Percentiles rank a stretch among this genome's conserved stretches.
phyloP scores from a whole-genome alignment of 2,113 vertebrate species.

The Oreochromis aureus region DNA sequence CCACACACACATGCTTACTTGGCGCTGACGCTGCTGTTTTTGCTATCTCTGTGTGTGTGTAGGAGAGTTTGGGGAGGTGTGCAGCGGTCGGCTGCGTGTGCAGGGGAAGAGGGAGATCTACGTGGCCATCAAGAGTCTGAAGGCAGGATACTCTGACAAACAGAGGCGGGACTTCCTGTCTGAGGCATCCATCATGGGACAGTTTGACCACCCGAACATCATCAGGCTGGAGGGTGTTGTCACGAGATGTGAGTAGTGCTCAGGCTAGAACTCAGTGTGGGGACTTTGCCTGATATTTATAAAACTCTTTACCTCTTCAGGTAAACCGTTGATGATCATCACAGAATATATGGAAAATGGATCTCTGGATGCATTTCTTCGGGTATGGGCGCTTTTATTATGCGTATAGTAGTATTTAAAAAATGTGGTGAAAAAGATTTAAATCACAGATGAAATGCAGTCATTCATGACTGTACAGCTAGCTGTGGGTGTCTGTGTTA shows the following conservation, averaged over 20 bases:
- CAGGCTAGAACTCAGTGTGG: background rate
- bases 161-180: slow-evolving; percentile 75
- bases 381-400: slow-evolving; percentile 72
- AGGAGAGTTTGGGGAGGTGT: slow-evolving; percentile 77
- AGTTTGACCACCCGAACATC: slow-evolving; percentile 77
- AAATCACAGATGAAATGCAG: background rate
- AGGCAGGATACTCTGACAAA: slow-evolving; percentile 73
- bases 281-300: background rate
- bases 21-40: slow-evolving; percentile 25
- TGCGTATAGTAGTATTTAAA: background rate
- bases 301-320: slow-evolving; percentile 58
- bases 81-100: slow-evolving; percentile 69
- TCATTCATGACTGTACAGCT: background rate
- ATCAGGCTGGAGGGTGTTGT: slow-evolving; percentile 75
- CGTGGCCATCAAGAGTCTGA: slow-evolving; percentile 75
- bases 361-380: slow-evolving; percentile 94
- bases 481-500: background rate
- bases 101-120: slow-evolving; percentile 75
- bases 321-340: slow-evolving; percentile 98
- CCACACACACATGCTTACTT: slow-evolving; percentile 32
- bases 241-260: slow-evolving; percentile 65
- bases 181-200: slow-evolving; percentile 76
- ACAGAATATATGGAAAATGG: slow-evolving; percentile 99
- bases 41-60: slow-evolving; percentile 9
- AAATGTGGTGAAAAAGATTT: background rate